phyloP scores from a whole-genome alignment of 2,888 invertebrate genomes.

The Drosophila formosana region DNA sequence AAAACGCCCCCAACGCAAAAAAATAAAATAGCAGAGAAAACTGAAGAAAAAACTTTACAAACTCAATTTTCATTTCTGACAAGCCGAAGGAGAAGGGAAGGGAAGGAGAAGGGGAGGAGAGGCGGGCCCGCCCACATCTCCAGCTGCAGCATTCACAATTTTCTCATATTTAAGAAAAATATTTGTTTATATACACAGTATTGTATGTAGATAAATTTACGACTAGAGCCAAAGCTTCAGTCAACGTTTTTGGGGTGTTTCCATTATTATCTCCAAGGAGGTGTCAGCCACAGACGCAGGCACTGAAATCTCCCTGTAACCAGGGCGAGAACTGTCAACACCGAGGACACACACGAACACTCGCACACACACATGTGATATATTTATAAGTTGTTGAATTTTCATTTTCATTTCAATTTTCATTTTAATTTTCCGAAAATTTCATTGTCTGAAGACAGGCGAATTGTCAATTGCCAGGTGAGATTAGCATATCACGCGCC shows the following conservation, averaged over 20 bases:
- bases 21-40: slow-evolving; percentile 14
- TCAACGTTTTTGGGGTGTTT: slow-evolving; percentile 44
- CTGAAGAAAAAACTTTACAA: slow-evolving; percentile 67
- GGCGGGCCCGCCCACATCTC: slow-evolving; percentile 52
- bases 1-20: slow-evolving; percentile 39
- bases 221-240: slow-evolving; percentile 57
- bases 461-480: slow-evolving; percentile 68
- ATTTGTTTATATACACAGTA: slow-evolving; percentile 70
- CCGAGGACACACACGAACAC: slow-evolving; percentile 32
- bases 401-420: slow-evolving; percentile 59
- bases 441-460: slow-evolving; percentile 73
- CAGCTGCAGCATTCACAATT: slow-evolving; percentile 52
- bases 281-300: slow-evolving; percentile 70
- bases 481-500: slow-evolving; percentile 71
- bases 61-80: slow-evolving; percentile 79
- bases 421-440: slow-evolving; percentile 61
- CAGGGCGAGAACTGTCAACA: slow-evolving; percentile 56
- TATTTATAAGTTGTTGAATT: slow-evolving; percentile 76
- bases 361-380: slow-evolving; percentile 42
- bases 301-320: slow-evolving; percentile 11
- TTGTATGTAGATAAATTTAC: slow-evolving; percentile 71
- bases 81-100: slow-evolving; percentile 36
- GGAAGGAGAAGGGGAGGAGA: background rate
- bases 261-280: slow-evolving; percentile 66
- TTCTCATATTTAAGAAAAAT: slow-evolving; percentile 76